Base-by-base conservation (phyloP, 2,888 invertebrate genomes). In the Heliconius charithonia region DNA sequence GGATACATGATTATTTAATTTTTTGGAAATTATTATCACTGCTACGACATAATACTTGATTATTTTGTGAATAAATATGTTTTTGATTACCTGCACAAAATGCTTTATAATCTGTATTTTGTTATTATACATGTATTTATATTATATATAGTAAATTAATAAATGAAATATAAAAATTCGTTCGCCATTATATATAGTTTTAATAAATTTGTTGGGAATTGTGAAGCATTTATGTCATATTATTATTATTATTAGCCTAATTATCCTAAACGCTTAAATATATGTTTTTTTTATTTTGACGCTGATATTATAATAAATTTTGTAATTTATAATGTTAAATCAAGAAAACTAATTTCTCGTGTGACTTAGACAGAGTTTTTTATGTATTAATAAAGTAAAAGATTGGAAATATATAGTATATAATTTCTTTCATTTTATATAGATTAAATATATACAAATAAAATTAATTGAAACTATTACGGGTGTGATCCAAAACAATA, bases 401-500 rank as follows among this genome's bases (percentile, higher is more conserved):
- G 6, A 25, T 27, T 25, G 25, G 10, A 25, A 4, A 25, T 59
- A 10, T n/a, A n/a, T 62, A 62, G 12, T 12, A 12, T 62, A 22
- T 66, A n/a, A 37, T n/a, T 67, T 22, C 37, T n/a, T 12, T 7
- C 2, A 27, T 45, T 51, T 37, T 0, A 25, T 45, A 16, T 37
- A 27, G 27, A 70, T 70, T 70, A 70, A 63, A 63, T 70, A 27
- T 70, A 41, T 45, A 70, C 19, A 25, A n/a, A 22, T 62, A 63
- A 63, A 63, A 27, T 25, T 25, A 6, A 62, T 63, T 63, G 79
- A 72, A 69, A 75, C 79, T 79, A 79, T 83, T 88, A 88, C 87
- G 87, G 88, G 88, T 88, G 85, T 82, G 82, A 82, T 87, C 86
- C 86, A 87, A 88, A 87, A 85, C 86, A 81, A 77, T 84, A 83